Evolutionary conservation across 2,113 vertebrate species (phyloP), one percentile per base, ranked within the genome.

Genomic region (Salminus brasiliensis): DNA sequence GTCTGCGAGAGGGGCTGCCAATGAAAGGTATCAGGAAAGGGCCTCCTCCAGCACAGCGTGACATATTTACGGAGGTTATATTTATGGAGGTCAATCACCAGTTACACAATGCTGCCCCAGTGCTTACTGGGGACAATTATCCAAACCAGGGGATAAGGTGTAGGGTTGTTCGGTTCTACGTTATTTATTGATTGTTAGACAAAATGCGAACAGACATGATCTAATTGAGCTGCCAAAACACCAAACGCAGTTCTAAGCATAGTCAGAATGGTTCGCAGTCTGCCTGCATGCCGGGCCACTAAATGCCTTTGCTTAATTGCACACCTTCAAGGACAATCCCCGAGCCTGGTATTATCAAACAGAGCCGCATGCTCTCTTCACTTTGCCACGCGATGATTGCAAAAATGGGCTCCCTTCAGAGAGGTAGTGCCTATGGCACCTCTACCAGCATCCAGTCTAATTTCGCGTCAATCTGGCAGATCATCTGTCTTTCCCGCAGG

Each of bases 381-480:
- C 62, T 66, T 3, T 39, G 34, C 34, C 11, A 16, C 34, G 21
- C 27, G 12, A 16, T 34, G 62, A 39, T n/a, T 23, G 32, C 11
- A 21, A 11, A 74, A 80, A 29, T 65, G 21, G 49, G 11, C 21
- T 23, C 71, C 73, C 71, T 59, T 62, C 1, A 53, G 68, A 65
- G 78, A 79, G 36, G 65, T 57, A 62, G 57, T 0, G 72, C 81
- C 23, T 18, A 36, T 75, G 47, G 76, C 81, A 65, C 73, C 63
- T 75, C 72, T 59, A 71, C 45, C 72, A 49, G 67, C 81, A 76
- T 72, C 70, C 41, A 66, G 72, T 49, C 72, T 71, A 79, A 83
- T 79, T 83, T 76, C 55, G 30, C 63, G 78, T 79, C 72, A 79
- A 76, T 70, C 41, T 79, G 72, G 66, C 72, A 79, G 76, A 79